phyloP scores from a whole-genome alignment of 2,797 vertebrate genomes.

The Babyrousa celebensis region DNA sequence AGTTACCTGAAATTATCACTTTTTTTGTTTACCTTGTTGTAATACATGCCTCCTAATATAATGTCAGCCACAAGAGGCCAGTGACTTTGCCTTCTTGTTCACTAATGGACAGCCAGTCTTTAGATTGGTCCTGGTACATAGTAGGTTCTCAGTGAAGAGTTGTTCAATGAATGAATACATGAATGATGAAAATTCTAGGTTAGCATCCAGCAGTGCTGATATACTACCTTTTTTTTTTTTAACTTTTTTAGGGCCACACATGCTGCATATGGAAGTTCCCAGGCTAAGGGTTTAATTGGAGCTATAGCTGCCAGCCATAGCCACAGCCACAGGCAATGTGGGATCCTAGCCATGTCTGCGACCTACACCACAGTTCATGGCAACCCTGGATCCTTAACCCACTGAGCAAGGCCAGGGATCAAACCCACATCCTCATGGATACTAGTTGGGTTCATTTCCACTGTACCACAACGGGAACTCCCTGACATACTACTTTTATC shows the following conservation, averaged over 20 bases:
- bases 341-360: too few species aligned
- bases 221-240: not conserved
- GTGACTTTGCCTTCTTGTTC: not conserved
- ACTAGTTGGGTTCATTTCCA: too few species aligned
- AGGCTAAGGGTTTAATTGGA: too few species aligned
- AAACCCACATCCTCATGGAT: too few species aligned
- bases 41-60: not conserved
- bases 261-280: too few species aligned
- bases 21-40: constrained; percentile 18
- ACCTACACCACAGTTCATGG: too few species aligned
- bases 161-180: not conserved
- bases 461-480: too few species aligned
- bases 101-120: not conserved
- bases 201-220: not conserved
- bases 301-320: too few species aligned
- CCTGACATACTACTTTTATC: not conserved
- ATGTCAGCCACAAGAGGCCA: not conserved
- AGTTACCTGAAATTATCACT: constrained; percentile 17
- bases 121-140: not conserved
- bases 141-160: constrained; percentile 3
- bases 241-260: too few species aligned
- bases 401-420: too few species aligned
- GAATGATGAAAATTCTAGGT: not conserved
- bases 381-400: too few species aligned
- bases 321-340: too few species aligned